Base-by-base conservation (phyloP, 2,888 invertebrate genomes). In the Argynnis bischoffii region DNA sequence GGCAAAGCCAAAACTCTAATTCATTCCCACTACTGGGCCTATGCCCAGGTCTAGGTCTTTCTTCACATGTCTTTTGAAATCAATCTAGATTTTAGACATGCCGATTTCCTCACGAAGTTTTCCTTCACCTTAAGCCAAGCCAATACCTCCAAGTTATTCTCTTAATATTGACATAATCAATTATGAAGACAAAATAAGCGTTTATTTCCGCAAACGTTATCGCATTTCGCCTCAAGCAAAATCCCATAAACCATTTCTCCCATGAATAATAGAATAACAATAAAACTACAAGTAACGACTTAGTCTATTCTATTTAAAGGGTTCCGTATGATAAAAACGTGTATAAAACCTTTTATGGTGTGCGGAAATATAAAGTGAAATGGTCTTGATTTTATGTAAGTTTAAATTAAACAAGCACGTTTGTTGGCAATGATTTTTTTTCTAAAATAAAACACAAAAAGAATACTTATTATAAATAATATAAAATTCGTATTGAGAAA, bases 241-340 rank as follows among this genome's bases (percentile, higher is more conserved):
- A 76, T 86, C 87, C 86, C 89, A 89, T 87, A 87, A 66, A 73
- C 48, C 75, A 70, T 80, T 69, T 86, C 86, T 87, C 87, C 87
- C 89, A 80, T 85, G 78, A 86, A 76, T 83, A 85, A 89, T 87
- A 80, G 78, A 83, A 82, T 84, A 82, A 87, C 82, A 82, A 81
- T 86, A 83, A 80, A 79, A 65, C 77, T 80, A 77, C 80, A 76
- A 78, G 77, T 80, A 83, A 82, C 74, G 81, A 67, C 74, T 73
- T 16, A 6, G 18, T 26, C 16, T 53, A 47, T 46, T 16, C 16
- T 41, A 26, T 51, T 46, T 16, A 55, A 56, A 53, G 70, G 78
- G 81, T 81, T 81, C 80, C 48, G 80, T 78, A 57, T 14, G 57
- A 55, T 11, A 41, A 50, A 46, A 64, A 46, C 31, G 18, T 14